Evolutionary conservation across 2,888 invertebrate species (phyloP).

Genomic region (Craniophora ligustri): DNA sequence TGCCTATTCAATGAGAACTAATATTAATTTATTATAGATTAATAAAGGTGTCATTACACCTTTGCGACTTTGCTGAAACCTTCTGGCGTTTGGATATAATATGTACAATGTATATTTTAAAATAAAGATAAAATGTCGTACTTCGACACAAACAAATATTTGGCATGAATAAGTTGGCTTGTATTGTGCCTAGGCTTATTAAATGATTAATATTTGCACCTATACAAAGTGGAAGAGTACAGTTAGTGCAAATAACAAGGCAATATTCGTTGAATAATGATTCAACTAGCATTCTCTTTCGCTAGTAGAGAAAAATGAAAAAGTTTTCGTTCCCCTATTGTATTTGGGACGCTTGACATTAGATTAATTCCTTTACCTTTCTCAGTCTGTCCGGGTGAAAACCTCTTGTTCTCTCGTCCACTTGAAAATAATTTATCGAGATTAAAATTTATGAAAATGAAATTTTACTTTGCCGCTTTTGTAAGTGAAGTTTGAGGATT

Average conservation of each 20-base stretch:
- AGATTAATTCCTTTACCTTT: conserved; percentile 70
- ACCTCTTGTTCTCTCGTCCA: conserved; percentile 60
- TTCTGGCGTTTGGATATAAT: no score
- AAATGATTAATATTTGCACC: no score
- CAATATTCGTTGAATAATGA: conserved; percentile 40
- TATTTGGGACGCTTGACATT: conserved; percentile 67
- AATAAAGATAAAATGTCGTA: no score
- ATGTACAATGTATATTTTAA: no score
- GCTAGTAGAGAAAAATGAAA: conserved; percentile 59
- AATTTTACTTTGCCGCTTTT: conserved; percentile 62
- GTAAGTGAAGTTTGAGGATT: conserved; percentile 41
- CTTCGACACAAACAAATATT: no score
- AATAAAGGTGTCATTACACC: no score
- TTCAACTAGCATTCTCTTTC: conserved; percentile 39
- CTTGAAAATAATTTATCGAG: conserved; percentile 70
- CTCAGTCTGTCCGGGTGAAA: conserved; percentile 55
- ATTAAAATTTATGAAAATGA: conserved; percentile 70
- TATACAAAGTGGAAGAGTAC: no score
- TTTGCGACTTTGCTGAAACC: no score
- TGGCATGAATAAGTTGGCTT: no score
- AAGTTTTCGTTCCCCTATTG: conserved; percentile 62
- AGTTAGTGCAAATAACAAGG: conserved; percentile 19
- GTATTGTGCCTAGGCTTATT: no score
- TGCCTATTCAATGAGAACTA: no score
- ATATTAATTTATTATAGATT: no score